A percentile compares a stretch with the other conserved stretches of the same genome.
These are phyloP conservation scores for Spisula subtruncata DNA, from an alignment of 2,888 invertebrate species.

Conservation along the genomic window DNA sequence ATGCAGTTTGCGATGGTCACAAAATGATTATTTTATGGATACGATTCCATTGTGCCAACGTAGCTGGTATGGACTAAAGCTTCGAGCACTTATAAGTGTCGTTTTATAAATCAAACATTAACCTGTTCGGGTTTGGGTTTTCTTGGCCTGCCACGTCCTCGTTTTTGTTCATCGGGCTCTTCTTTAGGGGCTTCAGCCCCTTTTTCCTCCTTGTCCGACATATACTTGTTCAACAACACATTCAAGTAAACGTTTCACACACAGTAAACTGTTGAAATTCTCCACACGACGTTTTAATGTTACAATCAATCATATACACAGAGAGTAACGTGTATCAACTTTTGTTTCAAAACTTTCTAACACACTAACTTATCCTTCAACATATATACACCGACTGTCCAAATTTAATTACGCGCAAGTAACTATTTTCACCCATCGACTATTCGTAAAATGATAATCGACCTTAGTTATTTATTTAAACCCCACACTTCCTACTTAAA, in stretches of 20 bases:
- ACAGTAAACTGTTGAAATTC: not conserved
- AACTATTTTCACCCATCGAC: slow-evolving; percentile 24
- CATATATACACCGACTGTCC: slow-evolving; percentile 26
- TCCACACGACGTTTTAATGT: not conserved
- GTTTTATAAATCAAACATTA: slow-evolving; percentile 30
- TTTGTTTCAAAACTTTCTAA: not conserved
- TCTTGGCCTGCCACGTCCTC: slow-evolving; percentile 75
- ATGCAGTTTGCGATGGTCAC: too few relatives aligned
- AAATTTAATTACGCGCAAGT: slow-evolving; percentile 18
- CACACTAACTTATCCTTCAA: slow-evolving; percentile 19
- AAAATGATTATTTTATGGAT: too few relatives aligned
- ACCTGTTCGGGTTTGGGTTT: slow-evolving; percentile 77
- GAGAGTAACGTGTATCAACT: not conserved
- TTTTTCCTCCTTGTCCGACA: slow-evolving; percentile 65
- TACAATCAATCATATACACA: slow-evolving; percentile 17
- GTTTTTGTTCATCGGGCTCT: slow-evolving; percentile 61
- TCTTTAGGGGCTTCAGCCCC: slow-evolving; percentile 22
- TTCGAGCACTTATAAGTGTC: too few relatives aligned
- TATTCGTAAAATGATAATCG: not conserved
- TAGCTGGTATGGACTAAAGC: too few relatives aligned
- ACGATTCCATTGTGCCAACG: too few relatives aligned
- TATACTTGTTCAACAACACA: slow-evolving; percentile 20
- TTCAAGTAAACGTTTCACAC: not conserved
- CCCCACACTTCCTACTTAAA: slow-evolving; percentile 38
- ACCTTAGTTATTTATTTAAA: slow-evolving; percentile 20